Evolutionary conservation across 2,113 vertebrate species (phyloP), one percentile per base, ranked within the genome.

Genomic region (Muntiacus muntjak): DNA sequence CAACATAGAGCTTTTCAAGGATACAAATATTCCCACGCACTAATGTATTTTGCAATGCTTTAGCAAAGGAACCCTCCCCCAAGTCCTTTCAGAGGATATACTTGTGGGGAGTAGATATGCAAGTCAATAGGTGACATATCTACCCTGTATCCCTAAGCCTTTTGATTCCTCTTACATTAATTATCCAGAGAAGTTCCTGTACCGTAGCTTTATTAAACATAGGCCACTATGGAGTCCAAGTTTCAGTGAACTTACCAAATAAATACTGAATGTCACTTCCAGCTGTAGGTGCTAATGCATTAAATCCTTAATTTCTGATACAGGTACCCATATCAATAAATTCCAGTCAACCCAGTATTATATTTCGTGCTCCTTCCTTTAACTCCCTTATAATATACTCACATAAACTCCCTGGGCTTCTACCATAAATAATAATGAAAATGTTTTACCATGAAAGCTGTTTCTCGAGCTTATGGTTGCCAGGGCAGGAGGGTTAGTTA

Each of bases 301-400:
- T 89, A 94, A 81, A 89, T 89, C n/a, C 81, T 52, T 55, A 81
- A 54, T 92, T 81, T 89, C 84, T 97, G 58, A 43, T 94, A 96
- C 81, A 26, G 81, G 15, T 55, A 78, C 36, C 67, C 45, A 64
- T 64, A 57, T 60, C 58, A 94, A 84, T 64, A 91, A 97, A 88
- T 91, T 84, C 62, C 93, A 92, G 50, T 21, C 19, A 85, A 71
- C 25, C 15, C 36, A 57, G 4, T 45, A 16, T 25, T 78, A 78
- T 76, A 74, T 71, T 86, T 43, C 64, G 1, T 87, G 25, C 87
- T 95, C 55, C 17, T 91, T 89, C 30, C 50, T 79, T 96, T 94
- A 95, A 95, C 52, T 92, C 57, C 47, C 64, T 74, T 86, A 86
- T 88, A 88, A 87, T 83, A 64, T 93, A 74, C 16, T 62, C 36